Conservation (phyloP, 1,140 invertebrate species). For the Laupala kohalensis region DNA sequence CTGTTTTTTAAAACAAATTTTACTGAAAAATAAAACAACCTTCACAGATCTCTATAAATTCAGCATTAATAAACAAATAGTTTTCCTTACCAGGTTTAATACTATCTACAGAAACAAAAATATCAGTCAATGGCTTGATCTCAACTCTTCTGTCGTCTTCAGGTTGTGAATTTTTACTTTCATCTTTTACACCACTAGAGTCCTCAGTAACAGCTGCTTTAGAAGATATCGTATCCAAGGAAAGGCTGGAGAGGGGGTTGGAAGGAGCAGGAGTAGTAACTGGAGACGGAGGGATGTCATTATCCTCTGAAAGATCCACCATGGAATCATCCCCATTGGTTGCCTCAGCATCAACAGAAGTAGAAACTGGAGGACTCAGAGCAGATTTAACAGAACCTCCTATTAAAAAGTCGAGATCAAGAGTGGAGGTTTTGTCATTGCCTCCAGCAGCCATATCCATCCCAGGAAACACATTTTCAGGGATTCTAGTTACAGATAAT, state of each 20-base stretch:
- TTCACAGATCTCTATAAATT: no score
- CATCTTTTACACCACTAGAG: no score
- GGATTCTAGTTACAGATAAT: neutral
- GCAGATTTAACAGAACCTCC: conserved; percentile 3
- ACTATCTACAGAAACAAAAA: conserved; percentile 57
- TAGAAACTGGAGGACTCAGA: neutral
- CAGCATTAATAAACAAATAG: no score
- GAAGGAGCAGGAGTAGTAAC: neutral
- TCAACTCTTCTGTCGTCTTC: conserved; percentile 18
- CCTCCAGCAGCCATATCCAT: neutral
- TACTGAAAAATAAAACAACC: no score
- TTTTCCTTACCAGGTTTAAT: conserved; percentile 50
- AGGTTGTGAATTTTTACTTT: neutral
- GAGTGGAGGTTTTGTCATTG: neutral
- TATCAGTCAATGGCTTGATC: conserved; percentile 49
- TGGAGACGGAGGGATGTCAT: neutral
- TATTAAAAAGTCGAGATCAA: conserved; percentile 14
- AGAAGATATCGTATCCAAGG: neutral
- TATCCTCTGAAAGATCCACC: conserved; percentile 32
- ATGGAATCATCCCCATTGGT: conserved; percentile 36
- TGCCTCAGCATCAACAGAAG: conserved; percentile 7
- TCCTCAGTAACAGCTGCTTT: neutral
- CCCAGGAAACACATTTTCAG: neutral
- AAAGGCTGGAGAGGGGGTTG: neutral
- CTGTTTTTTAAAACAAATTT: no score